Percentiles rank a stretch among this genome's conserved stretches.
These are phyloP conservation scores for Slavum lentiscoides DNA, from an alignment of 2,888 invertebrate species.

Conservation along the genomic window DNA sequence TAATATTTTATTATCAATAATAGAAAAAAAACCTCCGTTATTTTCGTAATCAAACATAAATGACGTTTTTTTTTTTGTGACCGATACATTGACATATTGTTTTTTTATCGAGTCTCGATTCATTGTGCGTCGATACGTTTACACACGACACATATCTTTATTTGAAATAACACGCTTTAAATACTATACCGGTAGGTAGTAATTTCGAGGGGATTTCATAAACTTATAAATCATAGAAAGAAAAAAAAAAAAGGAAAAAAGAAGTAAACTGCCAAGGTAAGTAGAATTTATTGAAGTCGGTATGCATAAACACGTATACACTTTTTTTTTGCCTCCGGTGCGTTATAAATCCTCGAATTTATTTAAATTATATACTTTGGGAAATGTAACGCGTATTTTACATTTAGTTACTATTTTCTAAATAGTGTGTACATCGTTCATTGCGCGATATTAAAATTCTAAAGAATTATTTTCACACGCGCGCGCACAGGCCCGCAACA, in stretches of 20 bases:
- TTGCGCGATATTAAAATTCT: neutral
- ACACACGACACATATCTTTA: neutral
- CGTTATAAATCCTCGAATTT: conserved; percentile 29
- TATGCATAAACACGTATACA: neutral
- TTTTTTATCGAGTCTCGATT: neutral
- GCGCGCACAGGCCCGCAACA: neutral
- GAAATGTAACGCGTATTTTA: conserved; percentile 8
- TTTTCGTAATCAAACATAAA: neutral
- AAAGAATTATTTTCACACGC: neutral
- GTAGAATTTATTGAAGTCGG: conserved; percentile 34
- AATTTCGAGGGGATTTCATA: neutral
- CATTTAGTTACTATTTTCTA: conserved; percentile 17
- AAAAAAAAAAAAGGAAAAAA: too few species aligned
- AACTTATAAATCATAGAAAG: conserved; percentile 17
- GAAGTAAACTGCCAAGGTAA: conserved; percentile 17
- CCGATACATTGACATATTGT: neutral
- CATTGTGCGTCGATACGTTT: neutral
- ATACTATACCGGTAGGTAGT: neutral
- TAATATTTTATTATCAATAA: too few species aligned
- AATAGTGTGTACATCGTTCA: neutral
- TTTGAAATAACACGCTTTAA: neutral
- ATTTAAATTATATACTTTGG: conserved; percentile 36
- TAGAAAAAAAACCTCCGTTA: too few species aligned
- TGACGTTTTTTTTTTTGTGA: neutral
- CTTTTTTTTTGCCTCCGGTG: neutral